Evolutionary conservation across 1,140 invertebrate species (phyloP), one percentile per base, ranked within the genome.

Genomic region (Nephila pilipes): DNA sequence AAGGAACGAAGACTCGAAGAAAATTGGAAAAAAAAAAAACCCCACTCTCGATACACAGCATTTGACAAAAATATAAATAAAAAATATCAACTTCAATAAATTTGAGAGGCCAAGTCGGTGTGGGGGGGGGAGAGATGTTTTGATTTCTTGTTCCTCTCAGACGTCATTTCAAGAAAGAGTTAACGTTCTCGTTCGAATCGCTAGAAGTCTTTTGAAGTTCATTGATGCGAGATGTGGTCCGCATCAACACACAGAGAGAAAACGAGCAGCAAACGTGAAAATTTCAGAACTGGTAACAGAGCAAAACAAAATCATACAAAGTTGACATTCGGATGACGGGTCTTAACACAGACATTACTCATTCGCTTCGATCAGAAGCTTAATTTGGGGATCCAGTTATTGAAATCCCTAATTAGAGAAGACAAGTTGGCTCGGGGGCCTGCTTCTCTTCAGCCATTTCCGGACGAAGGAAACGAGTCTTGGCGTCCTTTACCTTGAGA

Each of bases 401-500:
- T 75, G 69, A 75, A 75, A 36, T 75, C 69, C 69, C 29, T 75
- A 32, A 75, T 75, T 75, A 75, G 69, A 75, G 18, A 32, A 75
- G 69, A 75, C 69, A 75, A 29, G 18, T 18, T 18, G 69, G 16
- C 69, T 12, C 5, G 16, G 69, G 29, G 25, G 29, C 16, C 63
- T 65, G 79, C 36, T 46, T 32, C 20, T 80, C 80, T 55, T 91
- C 79, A 3, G 89, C 89, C 57, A 83, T 91, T 91, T 91, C 89
- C 79, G 89, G 88, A 81, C 69, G 46, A 20, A 46, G 29, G 12
- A 90, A 90, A 81, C 88, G 29, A 90, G 75, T 80, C 65, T 80
- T 16, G 46, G 46, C 88, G 88, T 90, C 89, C 79, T 91, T 91
- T 91, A 91, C 89, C 89, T 91, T 91, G 79, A 29, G 29, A 83